A percentile compares a stretch with the other conserved stretches of the same genome.
phyloP scores from a whole-genome alignment of 1,140 invertebrate species.

The Zaprionus ornatus region DNA sequence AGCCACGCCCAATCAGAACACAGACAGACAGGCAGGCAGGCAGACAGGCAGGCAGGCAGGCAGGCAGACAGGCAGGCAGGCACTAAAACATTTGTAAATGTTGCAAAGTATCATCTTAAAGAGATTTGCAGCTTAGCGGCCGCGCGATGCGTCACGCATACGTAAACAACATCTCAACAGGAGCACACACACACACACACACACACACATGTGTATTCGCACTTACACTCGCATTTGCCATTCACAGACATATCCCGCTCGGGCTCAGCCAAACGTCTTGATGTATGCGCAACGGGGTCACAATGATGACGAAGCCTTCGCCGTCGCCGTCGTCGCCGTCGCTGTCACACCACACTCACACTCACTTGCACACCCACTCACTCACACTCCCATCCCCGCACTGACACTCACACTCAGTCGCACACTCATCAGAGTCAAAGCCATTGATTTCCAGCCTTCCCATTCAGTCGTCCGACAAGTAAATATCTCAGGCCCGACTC shows the following conservation, averaged over 20 bases:
- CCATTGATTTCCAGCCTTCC: conserved; percentile 24
- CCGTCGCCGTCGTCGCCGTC: neutral
- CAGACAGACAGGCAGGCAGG: neutral
- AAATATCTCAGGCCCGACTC: conserved; percentile 35
- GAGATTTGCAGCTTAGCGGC: conserved; percentile 82
- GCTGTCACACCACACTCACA: conserved; percentile 5
- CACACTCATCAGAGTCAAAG: conserved; percentile 7
- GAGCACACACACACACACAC: conserved; percentile 12
- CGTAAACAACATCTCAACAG: conserved; percentile 63
- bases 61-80: conserved; percentile 13
- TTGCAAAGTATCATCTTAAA: conserved; percentile 83
- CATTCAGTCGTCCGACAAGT: conserved; percentile 6
- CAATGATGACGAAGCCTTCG: conserved; percentile 19
- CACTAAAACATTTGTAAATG: conserved; percentile 81
- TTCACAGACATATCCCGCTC: neutral
- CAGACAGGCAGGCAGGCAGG: conserved; percentile 30
- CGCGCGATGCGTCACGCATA: conserved; percentile 78
- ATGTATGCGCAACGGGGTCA: conserved; percentile 57
- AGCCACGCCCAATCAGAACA: conserved; percentile 30
- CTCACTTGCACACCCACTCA: neutral
- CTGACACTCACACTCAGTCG: conserved; percentile 3
- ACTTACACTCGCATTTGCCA: neutral
- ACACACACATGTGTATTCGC: neutral
- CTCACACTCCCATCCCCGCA: neutral
- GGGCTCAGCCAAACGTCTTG: conserved; percentile 36